Base-by-base conservation (phyloP, 2,113 vertebrate species). In the Clarias gariepinus region DNA sequence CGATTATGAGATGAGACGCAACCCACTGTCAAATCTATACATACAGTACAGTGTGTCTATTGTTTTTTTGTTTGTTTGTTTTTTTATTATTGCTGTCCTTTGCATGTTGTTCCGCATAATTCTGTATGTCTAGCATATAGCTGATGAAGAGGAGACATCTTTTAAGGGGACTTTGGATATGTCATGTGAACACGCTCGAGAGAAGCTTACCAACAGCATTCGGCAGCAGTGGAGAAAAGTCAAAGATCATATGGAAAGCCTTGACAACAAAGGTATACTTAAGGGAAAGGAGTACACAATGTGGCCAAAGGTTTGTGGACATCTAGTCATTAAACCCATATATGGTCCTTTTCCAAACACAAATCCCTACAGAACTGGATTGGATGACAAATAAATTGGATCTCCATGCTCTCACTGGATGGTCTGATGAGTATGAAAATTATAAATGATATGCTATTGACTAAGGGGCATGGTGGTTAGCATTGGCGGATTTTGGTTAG, bases 201-300 rank as follows among this genome's bases (percentile, higher is more conserved):
- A 99, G 63, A 97, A 98, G 89, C 96, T 99, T 80, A 97, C 96
- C 83, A 97, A 98, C 89, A 98, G 97, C 94, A 98, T 99, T 93
- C 96, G 98, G 1, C 97, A 96, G 69, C 97, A 99, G 90, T 99
- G 98, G 98, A 95, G 97, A 85, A 97, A 96, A 93, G 89, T 99
- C 78, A 99, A 98, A 93, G 96, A 94, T 89, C 98, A 99, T 0
- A 95, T 99, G 30, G 97, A 99, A 68, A 97, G 95, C 90, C 94
- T 99, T 84, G 97, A 99, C 93, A 97, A 95, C 89, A 97, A 98
- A 96, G 98, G 98, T 98, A 90, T 47, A 25, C 11, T 11, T 28
- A 30, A 76, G 19, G 18, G 41, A 73, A 4, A 41, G 19, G n/a
- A n/a, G n/a, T 55, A 28, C 6, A 53, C 6, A 28, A 28, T 78